These are phyloP conservation scores for Siniperca undulata DNA, from an alignment of 2,797 vertebrate species.

Conservation along the genomic window DNA sequence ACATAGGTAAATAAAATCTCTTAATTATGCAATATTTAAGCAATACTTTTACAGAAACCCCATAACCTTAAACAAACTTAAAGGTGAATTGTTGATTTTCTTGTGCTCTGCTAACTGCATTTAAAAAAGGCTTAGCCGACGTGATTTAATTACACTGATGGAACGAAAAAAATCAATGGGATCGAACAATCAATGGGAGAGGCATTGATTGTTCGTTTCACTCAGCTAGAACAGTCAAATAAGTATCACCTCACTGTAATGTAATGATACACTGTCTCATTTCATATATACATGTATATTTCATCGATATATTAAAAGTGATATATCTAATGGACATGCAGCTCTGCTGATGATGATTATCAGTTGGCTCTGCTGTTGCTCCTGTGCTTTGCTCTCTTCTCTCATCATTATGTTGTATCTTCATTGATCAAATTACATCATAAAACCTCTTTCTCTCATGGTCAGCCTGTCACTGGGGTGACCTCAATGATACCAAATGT, in stretches of 20 bases:
- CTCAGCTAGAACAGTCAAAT: background rate
- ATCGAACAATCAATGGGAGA: background rate
- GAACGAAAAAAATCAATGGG: constrained; percentile 8
- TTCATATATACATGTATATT: background rate
- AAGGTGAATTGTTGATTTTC: background rate
- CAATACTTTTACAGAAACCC: background rate
- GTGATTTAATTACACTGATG: background rate
- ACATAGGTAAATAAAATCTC: background rate
- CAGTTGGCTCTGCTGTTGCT: background rate
- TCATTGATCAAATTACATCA: constrained; percentile 40
- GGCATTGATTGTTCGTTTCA: background rate
- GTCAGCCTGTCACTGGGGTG: background rate
- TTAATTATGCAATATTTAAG: background rate
- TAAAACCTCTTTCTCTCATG: background rate
- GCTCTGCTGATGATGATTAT: constrained; percentile 14
- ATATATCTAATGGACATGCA: constrained; percentile 1
- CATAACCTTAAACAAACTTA: background rate
- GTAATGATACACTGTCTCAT: background rate
- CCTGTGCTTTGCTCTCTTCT: constrained; percentile 26
- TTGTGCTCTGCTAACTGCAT: background rate
- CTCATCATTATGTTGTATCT: constrained; percentile 28
- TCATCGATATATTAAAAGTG: constrained; percentile 6
- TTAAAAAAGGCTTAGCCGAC: background rate
- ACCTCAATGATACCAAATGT: constrained; percentile 2
- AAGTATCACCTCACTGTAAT: background rate